A percentile compares a stretch with the other conserved stretches of the same genome.
Conservation (phyloP, 1,140 invertebrate genomes). For the Pseudomyrmex sp. region DNA sequence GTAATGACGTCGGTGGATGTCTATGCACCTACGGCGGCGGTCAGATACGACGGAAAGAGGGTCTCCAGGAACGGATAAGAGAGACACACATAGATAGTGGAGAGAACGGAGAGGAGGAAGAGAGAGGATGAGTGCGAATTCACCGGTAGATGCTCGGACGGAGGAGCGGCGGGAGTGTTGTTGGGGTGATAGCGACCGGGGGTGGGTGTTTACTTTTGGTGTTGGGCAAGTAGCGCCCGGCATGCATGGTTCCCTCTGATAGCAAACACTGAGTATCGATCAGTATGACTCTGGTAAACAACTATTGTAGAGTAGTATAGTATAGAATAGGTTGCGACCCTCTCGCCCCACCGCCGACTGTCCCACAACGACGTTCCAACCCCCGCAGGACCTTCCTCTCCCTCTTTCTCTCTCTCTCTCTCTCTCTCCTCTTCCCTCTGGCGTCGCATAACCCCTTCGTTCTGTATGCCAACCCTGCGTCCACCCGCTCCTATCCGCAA, state of each 20-base stretch:
- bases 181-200: slow-evolving; percentile 75
- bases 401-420: slow-evolving; percentile 51
- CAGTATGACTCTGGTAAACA: slow-evolving; percentile 85
- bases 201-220: slow-evolving; percentile 84
- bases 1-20: slow-evolving; percentile 59
- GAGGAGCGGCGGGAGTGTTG: slow-evolving; percentile 74
- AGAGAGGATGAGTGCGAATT: slow-evolving; percentile 48
- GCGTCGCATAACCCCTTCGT: slow-evolving; percentile 69
- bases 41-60: slow-evolving; percentile 52
- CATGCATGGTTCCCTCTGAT: slow-evolving; percentile 84
- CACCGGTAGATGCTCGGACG: slow-evolving; percentile 68
- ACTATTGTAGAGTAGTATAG: slow-evolving; percentile 83
- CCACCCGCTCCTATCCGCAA: slow-evolving; percentile 73
- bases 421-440: slow-evolving; percentile 15
- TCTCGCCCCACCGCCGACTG: slow-evolving; percentile 67
- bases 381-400: slow-evolving; percentile 40
- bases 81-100: slow-evolving; percentile 44
- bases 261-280: slow-evolving; percentile 85
- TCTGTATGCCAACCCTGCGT: slow-evolving; percentile 69
- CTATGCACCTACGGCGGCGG: slow-evolving; percentile 60
- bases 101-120: slow-evolving; percentile 26
- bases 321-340: slow-evolving; percentile 77
- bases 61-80: slow-evolving; percentile 49
- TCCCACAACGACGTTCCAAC: slow-evolving; percentile 70
- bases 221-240: slow-evolving; percentile 83